phyloP scores from a whole-genome alignment of 2,113 vertebrate genomes.

The Tauraco erythrolophus region DNA sequence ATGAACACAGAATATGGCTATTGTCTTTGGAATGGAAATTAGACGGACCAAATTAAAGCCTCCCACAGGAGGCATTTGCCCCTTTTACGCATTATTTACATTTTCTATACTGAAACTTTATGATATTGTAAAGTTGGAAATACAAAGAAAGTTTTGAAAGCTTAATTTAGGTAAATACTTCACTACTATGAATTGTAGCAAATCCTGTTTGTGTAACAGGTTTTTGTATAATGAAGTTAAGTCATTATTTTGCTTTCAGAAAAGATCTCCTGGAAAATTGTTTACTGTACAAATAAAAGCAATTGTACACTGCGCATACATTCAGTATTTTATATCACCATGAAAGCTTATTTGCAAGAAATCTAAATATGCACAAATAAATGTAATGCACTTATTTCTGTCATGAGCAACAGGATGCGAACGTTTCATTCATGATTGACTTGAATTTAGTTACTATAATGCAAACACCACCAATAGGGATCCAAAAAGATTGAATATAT shows the following conservation, averaged over 20 bases:
- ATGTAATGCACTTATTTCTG: neutral
- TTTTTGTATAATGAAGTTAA: slow-evolving; percentile 75
- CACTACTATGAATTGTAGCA: slow-evolving; percentile 78
- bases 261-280: slow-evolving; percentile 62
- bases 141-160: neutral
- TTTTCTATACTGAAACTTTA: slow-evolving; percentile 37
- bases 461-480: neutral
- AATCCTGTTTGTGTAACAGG: slow-evolving; percentile 77
- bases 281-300: slow-evolving; percentile 71
- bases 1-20: slow-evolving; percentile 22
- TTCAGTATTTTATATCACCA: slow-evolving; percentile 43
- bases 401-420: neutral
- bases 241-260: slow-evolving; percentile 77
- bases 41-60: slow-evolving; percentile 54
- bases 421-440: neutral
- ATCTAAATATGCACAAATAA: neutral
- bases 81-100: slow-evolving; percentile 28
- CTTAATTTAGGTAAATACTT: slow-evolving; percentile 56
- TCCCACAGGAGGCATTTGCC: neutral
- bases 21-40: slow-evolving; percentile 39
- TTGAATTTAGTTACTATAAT: neutral
- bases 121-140: slow-evolving; percentile 30
- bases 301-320: slow-evolving; percentile 57
- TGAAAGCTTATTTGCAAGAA: neutral
- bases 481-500: neutral